Evolutionary conservation across 1,140 invertebrate species (phyloP), one percentile per base, ranked within the genome.

Genomic region (Ceratitis capitata): DNA sequence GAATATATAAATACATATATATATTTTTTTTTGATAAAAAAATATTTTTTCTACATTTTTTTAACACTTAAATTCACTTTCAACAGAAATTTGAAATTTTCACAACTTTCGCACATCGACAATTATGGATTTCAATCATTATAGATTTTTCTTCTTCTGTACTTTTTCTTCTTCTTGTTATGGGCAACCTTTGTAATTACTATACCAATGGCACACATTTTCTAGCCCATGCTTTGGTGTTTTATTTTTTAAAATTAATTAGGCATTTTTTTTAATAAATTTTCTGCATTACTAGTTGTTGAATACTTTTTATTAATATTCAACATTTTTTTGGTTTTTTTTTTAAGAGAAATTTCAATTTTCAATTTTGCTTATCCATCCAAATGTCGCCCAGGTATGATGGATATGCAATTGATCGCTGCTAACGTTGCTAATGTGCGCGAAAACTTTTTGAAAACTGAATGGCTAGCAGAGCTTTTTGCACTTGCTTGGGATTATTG

Each of bases 401-500:
- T n/a, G 35, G 35, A 32, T 39, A 74, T 39, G 14, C 5, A 39
- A 74, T 74, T 74, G 35, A 74, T 74, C 35, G 56, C 83, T 87
- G 89, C 86, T n/a, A n/a, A n/a, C n/a, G n/a, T n/a, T n/a, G 89
- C 87, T 87, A 88, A 88, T 86, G 85, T 88, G 88, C 87, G 87
- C 85, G 87, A 89, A 91, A 90, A 89, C 89, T 87, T 88, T 89
- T 88, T 87, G 87, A 78, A 90, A 91, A 91, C 90, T 91, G 86
- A 91, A 89, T 86, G 83, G 85, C n/a, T n/a, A n/a, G 69, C 7
- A 84, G 86, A 85, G 91, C 89, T 88, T 89, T 90, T 90, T 86
- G 83, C 85, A 85, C 74, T 83, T 83, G 86, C 87, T 88, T 86
- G 86, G 45, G 90, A 89, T 90, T 90, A 89, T 89, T 89, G 89